Evolutionary conservation across 2,113 vertebrate genomes (phyloP).

Genomic region (Entomyzon cyanotis): DNA sequence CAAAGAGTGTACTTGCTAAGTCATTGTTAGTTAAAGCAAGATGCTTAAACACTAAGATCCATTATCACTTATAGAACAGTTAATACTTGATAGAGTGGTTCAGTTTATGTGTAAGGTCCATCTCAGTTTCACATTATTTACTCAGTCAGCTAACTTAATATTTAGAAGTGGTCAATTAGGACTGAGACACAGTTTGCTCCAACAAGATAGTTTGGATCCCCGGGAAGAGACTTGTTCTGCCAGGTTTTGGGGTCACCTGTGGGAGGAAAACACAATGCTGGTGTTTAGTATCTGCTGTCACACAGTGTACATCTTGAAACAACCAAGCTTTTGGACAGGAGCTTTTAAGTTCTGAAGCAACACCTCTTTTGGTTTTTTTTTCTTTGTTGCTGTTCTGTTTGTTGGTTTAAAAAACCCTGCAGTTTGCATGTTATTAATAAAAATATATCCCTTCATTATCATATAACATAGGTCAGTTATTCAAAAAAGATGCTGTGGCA

Average conservation of each 20-base stretch:
- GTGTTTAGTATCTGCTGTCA: constrained; percentile 67
- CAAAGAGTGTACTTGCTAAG: constrained; percentile 81
- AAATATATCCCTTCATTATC: background rate
- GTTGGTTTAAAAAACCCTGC: background rate
- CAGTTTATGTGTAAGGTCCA: constrained; percentile 73
- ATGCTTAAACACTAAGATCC: constrained; percentile 66
- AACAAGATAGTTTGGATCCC: constrained; percentile 99
- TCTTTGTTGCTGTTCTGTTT: background rate
- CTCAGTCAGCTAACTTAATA: constrained; percentile 85
- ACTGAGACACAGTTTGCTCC: constrained; percentile 99
- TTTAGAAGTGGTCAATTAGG: constrained; percentile 98
- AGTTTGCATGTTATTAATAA: background rate
- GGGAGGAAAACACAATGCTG: constrained; percentile 71
- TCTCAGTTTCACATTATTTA: constrained; percentile 83
- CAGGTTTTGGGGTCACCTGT: constrained; percentile 98
- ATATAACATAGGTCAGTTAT: background rate
- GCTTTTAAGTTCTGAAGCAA: constrained; percentile 21
- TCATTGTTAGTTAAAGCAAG: constrained; percentile 73
- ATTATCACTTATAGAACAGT: constrained; percentile 72
- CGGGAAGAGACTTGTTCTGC: constrained; percentile 99
- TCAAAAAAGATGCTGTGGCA: background rate
- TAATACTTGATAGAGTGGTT: constrained; percentile 83
- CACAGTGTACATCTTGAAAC: constrained; percentile 59
- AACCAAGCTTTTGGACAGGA: constrained; percentile 65
- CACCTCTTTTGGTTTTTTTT: background rate